Base-by-base conservation (phyloP, 2,797 vertebrate species). In the Amphiprion clarkii region DNA sequence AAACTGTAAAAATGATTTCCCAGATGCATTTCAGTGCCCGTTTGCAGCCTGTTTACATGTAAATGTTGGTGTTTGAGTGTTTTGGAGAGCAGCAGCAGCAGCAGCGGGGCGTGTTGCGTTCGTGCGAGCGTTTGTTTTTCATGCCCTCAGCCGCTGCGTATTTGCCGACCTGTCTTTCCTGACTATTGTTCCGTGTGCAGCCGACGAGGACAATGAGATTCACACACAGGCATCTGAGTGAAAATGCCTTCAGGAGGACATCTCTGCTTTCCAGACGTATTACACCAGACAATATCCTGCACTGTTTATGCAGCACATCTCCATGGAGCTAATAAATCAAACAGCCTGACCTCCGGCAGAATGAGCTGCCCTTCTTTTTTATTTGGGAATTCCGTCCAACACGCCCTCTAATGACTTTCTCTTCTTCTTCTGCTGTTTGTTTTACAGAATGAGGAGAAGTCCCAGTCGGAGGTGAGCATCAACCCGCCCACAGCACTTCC, bases 381-480 rank as follows among this genome's bases (percentile, higher is more conserved):
- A 81, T 81, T 36, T 55, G 48, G 76, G 52, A 42, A 4, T 52
- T 72, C 74, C 67, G 61, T 23, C 77, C 76, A 33, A 21, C 21
- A 5, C 55, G 4, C 61, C 75, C 11, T 79, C 42, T 89, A 78
- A 90, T 77, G 72, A 72, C 74, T 80, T 81, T 79, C 53, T 78
- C 65, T 69, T 54, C 55, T 57, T 86, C 31, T 31, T 6, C 64
- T 88, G 67, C 10, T 88, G 66, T 83, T 89, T 85, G 76, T 88
- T 83, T 76, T 58, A 31, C 89, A 99, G 98, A 98, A 98, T 4
- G 98, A 99, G 91, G 98, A 99, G 92, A 99, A 99, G 80, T 99
- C 97, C 71, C 97, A 99, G 83, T 99, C 97, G 33, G 98, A 99
- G 97, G 98, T 99, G 93, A 96, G 96, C 56, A 62, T 25, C 74